A percentile compares a stretch with the other conserved stretches of the same genome.
Evolutionary conservation across 2,113 vertebrate genomes (phyloP).

Genomic region (Lampris megalopsis): DNA sequence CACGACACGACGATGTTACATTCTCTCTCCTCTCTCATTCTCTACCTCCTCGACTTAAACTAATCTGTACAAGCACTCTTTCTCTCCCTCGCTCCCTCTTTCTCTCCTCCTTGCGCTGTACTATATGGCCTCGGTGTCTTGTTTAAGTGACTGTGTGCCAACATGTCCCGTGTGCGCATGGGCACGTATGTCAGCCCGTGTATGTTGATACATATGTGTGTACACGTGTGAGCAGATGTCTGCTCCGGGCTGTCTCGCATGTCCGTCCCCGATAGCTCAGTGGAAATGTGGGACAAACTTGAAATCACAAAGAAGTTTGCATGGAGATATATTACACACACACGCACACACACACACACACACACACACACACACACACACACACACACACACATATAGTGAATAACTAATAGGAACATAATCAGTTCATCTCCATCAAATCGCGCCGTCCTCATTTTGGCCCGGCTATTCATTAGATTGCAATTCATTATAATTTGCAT

Average conservation of each 20-base stretch:
- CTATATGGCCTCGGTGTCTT: slow-evolving; percentile 26
- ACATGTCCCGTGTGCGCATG: slow-evolving; percentile 33
- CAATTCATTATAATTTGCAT: slow-evolving; percentile 78
- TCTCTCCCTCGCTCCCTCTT: slow-evolving; percentile 10
- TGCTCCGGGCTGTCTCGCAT: slow-evolving; percentile 73
- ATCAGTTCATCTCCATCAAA: slow-evolving; percentile 65
- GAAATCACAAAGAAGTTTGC: slow-evolving; percentile 75
- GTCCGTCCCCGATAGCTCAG: slow-evolving; percentile 76
- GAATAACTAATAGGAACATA: slow-evolving; percentile 58
- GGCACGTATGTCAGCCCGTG: slow-evolving; percentile 65
- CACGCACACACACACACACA: slow-evolving; percentile 12
- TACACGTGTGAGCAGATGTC: slow-evolving; percentile 83
- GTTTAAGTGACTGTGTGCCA: slow-evolving; percentile 43
- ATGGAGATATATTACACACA: slow-evolving; percentile 55
- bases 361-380: slow-evolving; percentile 4
- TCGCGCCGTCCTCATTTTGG: slow-evolving; percentile 56
- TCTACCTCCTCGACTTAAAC: slow-evolving; percentile 41
- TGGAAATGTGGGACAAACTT: slow-evolving; percentile 74
- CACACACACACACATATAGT: slow-evolving; percentile 14
- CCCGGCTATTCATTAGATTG: slow-evolving; percentile 72
- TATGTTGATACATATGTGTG: slow-evolving; percentile 76
- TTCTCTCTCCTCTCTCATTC: slow-evolving; percentile 31
- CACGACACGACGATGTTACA: too few relatives aligned
- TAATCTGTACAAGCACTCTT: slow-evolving; percentile 23
- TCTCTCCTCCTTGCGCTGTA: slow-evolving; percentile 7